Evolutionary conservation across 2,888 invertebrate species (phyloP).

Genomic region (Orchesella flavescens): DNA sequence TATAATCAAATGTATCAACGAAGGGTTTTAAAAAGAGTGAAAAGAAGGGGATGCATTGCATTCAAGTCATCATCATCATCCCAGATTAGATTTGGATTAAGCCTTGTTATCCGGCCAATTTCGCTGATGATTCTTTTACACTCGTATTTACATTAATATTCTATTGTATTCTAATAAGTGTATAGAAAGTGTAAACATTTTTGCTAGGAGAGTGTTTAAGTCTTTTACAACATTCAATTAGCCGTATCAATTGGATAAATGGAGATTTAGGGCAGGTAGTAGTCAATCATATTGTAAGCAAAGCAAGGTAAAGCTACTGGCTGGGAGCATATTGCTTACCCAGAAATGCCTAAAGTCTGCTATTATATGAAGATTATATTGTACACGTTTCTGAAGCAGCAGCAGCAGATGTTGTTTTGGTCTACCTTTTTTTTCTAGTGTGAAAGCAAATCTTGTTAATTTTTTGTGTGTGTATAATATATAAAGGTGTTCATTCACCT

Average conservation of each 20-base stretch:
- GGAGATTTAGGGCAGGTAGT: slow-evolving; percentile 37
- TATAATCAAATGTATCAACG: slow-evolving; percentile 36
- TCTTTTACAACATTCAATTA: slow-evolving; percentile 54
- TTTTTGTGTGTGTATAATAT: neutral
- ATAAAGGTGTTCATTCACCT: neutral
- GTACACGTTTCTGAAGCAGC: slow-evolving; percentile 23
- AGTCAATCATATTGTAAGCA: neutral
- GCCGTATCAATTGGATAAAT: slow-evolving; percentile 61
- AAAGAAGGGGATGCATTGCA: too few species aligned
- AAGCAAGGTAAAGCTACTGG: neutral
- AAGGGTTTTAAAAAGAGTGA: slow-evolving; percentile 37
- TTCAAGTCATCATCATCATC: slow-evolving; percentile 32
- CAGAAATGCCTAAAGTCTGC: neutral
- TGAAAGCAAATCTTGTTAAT: slow-evolving; percentile 34
- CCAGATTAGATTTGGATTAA: slow-evolving; percentile 61
- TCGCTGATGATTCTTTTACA: slow-evolving; percentile 18
- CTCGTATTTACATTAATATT: slow-evolving; percentile 1
- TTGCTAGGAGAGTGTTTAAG: slow-evolving; percentile 20
- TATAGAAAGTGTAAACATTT: slow-evolving; percentile 61
- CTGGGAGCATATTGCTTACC: too few species aligned
- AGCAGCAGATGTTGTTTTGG: slow-evolving; percentile 43
- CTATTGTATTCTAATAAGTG: neutral
- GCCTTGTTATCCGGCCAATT: slow-evolving; percentile 51
- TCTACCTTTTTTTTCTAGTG: slow-evolving; percentile 5
- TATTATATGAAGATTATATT: neutral